These are phyloP conservation scores for Dinocampus coccinellae DNA, from an alignment of 2,888 invertebrate genomes.

Conservation along the genomic window DNA sequence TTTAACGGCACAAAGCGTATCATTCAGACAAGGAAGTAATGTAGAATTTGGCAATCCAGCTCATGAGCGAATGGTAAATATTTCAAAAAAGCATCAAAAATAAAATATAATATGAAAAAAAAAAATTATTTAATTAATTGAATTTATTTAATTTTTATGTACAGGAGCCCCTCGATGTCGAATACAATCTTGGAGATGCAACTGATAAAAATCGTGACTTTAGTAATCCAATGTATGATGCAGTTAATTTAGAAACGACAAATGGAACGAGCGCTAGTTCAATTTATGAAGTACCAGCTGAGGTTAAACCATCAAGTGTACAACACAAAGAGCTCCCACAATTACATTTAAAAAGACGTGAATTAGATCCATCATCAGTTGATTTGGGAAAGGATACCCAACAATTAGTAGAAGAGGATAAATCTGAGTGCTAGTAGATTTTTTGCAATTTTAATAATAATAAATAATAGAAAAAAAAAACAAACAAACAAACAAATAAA, in stretches of 20 bases:
- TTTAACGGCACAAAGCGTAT: conserved; percentile 89
- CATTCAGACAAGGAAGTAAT: conserved; percentile 93
- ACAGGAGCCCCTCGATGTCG: conserved; percentile 79
- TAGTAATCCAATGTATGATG: conserved; percentile 98
- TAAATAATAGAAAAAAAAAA: background rate
- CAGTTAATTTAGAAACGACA: conserved; percentile 77
- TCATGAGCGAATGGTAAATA: conserved; percentile 68
- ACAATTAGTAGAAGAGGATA: conserved; percentile 90
- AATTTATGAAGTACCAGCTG: conserved; percentile 87
- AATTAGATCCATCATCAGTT: conserved; percentile 84
- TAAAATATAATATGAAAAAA: background rate
- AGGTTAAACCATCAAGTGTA: conserved; percentile 84
- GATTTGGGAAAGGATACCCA: conserved; percentile 94
- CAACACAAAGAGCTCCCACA: conserved; percentile 84
- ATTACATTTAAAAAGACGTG: conserved; percentile 80
- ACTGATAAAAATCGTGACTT: conserved; percentile 90
- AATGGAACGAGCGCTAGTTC: conserved; percentile 77
- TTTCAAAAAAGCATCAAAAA: background rate
- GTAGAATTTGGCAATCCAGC: conserved; percentile 83
- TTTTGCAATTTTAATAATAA: conserved; percentile 12
- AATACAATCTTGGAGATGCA: conserved; percentile 84
- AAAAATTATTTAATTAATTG: conserved; percentile 1
- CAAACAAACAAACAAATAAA: background rate
- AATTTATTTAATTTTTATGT: conserved; percentile 20
- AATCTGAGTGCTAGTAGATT: conserved; percentile 71